Base-by-base conservation (phyloP, 2,888 invertebrate genomes). In the Andrena bicolor region DNA sequence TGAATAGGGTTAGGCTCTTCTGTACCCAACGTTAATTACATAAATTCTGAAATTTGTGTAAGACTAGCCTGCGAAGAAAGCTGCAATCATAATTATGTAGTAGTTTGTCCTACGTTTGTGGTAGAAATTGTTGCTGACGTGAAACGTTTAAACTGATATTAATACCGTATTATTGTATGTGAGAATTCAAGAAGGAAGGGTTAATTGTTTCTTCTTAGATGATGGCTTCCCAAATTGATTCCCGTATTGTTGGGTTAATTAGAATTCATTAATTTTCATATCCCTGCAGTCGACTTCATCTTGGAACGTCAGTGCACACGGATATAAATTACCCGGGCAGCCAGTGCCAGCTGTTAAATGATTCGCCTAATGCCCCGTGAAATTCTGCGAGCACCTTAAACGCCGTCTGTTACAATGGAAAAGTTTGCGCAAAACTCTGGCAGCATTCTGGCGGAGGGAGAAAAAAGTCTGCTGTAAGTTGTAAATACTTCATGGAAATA, bases 161-260 rank as follows among this genome's bases (percentile, higher is more conserved):
- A 20, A 76, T 63, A 64, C 41, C 16, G 13, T n/a, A 69, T 71
- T 64, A 76, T 53, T 13, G 26, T 48, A 23, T 48, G 32, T 10
- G 13, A 5, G 3, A 26, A 48, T 69, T n/a, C 13, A 51, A 41
- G 6, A 35, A 69, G 28, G 16, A 13, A 20, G 5, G 26, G 23
- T 41, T 23, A 8, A 35, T n/a, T 23, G 28, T 60, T n/a, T 61
- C 51, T 30, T 41, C 16, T 41, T 41, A 16, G 16, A 41, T 16
- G 5, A 16, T 41, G 16, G 48, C 7, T 51, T 53, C 49, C 10
- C n/a, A 60, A 16, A 53, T 32, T 28, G 80, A 77, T 79, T 84
- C 84, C 84, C 86, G 88, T 89, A 92, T 90, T 91, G 90, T 89
- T 89, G 90, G 88, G 89, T 90, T 92, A 90, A 92, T 92, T 92